Conservation (phyloP, 1,140 invertebrate species). For the Geopemphigus sp. region DNA sequence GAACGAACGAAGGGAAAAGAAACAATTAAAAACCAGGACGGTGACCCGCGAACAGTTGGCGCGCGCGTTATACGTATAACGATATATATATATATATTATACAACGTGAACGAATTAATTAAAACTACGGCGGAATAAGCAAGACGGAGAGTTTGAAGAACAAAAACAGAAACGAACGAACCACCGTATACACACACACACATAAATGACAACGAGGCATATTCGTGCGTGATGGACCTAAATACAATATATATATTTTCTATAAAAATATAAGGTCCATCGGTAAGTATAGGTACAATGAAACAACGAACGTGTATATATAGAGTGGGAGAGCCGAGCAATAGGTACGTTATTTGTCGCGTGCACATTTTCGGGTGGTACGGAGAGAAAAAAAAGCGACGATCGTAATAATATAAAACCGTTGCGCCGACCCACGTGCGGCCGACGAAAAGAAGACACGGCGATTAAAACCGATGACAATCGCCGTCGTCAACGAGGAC, state of each 20-base stretch:
- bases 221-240: neutral
- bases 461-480: constrained; percentile 44
- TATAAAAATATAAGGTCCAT: too few relatives aligned
- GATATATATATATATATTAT: too few relatives aligned
- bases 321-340: too few relatives aligned
- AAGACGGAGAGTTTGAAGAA: neutral
- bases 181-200: too few relatives aligned
- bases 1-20: neutral
- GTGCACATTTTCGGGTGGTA: constrained; percentile 16
- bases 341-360: constrained; percentile 7
- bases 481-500: constrained; percentile 1
- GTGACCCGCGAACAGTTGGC: constrained; percentile 1
- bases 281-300: too few relatives aligned
- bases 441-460: constrained; percentile 11
- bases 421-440: constrained; percentile 17
- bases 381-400: constrained; percentile 2
- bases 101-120: constrained; percentile 33
- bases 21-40: neutral
- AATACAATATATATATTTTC: too few relatives aligned
- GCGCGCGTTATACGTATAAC: neutral
- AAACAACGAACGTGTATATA: too few relatives aligned
- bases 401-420: too few relatives aligned
- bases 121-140: neutral
- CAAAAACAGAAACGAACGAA: too few relatives aligned
- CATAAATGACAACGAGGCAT: too few relatives aligned